Conservation (phyloP, 2,113 vertebrate species). For the Rhabdomys dilectus region DNA sequence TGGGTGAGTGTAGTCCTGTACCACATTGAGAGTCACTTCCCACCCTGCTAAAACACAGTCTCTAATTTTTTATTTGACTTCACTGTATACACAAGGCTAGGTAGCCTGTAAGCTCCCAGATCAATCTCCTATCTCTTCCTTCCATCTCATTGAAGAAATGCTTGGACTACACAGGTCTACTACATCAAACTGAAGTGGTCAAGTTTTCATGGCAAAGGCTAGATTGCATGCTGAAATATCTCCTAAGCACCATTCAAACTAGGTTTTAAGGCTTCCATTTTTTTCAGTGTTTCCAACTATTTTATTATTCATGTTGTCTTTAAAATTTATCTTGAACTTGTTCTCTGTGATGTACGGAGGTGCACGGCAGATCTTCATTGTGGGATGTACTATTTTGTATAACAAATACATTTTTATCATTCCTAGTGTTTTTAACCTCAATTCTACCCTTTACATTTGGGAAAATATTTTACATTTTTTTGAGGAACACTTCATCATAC, state of each 20-base stretch:
- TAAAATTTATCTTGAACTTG: constrained; percentile 23
- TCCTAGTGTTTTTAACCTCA: not conserved
- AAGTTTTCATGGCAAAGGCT: not conserved
- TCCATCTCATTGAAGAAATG: not conserved
- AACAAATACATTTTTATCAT: not conserved
- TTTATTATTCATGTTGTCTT: not conserved
- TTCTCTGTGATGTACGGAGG: not conserved
- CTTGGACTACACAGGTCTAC: not conserved
- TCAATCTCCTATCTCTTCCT: no score
- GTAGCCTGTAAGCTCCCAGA: no score
- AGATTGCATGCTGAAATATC: not conserved
- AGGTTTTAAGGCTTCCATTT: constrained; percentile 7
- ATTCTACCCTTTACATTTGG: not conserved
- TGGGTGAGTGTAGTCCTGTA: not conserved
- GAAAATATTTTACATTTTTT: not conserved
- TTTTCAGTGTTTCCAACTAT: not conserved
- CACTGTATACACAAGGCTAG: no score
- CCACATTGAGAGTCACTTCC: not conserved
- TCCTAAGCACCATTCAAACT: not conserved
- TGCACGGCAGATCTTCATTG: not conserved
- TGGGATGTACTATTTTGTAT: not conserved
- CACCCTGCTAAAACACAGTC: not conserved
- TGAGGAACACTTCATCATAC: not conserved
- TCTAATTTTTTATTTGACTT: no score
- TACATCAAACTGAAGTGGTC: not conserved